These are phyloP conservation scores for Zoanthus solanderi DNA, from an alignment of 92 coral and sea anemone species.

Conservation along the genomic window DNA sequence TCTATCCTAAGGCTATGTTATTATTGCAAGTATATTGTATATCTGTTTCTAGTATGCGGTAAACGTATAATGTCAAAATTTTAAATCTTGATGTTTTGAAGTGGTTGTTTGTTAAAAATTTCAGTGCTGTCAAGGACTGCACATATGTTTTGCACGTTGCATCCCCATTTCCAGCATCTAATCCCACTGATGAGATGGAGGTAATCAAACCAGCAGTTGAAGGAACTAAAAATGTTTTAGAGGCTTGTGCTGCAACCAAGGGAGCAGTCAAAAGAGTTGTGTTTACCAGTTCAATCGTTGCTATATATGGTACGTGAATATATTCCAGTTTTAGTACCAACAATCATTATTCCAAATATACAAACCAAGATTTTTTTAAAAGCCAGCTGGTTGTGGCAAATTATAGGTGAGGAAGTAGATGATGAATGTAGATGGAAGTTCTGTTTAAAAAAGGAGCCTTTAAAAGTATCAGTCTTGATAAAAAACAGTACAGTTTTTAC, in stretches of 20 bases:
- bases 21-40: too few species aligned
- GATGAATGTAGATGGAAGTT: not conserved
- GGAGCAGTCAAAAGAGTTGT: slow-evolving; percentile 92
- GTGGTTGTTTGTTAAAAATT: not conserved
- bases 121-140: slow-evolving; percentile 91
- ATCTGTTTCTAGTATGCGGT: too few species aligned
- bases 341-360: too few species aligned
- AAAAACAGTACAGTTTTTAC: not conserved
- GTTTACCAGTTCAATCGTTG: slow-evolving; percentile 88
- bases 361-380: too few species aligned
- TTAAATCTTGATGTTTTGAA: too few species aligned
- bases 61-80: too few species aligned
- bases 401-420: not conserved
- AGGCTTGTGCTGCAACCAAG: slow-evolving; percentile 88
- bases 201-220: slow-evolving; percentile 96
- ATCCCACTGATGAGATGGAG: slow-evolving; percentile 89
- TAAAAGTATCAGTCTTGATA: not conserved
- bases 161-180: slow-evolving; percentile 88
- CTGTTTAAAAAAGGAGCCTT: not conserved
- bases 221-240: slow-evolving; percentile 89
- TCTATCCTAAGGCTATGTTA: too few species aligned
- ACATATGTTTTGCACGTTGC: slow-evolving; percentile 92
- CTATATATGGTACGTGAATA: slow-evolving; percentile 69
- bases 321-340: too few species aligned
- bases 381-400: not conserved